Base-by-base conservation (phyloP, 1,140 invertebrate species). In the Bilobella aurantiaca region DNA sequence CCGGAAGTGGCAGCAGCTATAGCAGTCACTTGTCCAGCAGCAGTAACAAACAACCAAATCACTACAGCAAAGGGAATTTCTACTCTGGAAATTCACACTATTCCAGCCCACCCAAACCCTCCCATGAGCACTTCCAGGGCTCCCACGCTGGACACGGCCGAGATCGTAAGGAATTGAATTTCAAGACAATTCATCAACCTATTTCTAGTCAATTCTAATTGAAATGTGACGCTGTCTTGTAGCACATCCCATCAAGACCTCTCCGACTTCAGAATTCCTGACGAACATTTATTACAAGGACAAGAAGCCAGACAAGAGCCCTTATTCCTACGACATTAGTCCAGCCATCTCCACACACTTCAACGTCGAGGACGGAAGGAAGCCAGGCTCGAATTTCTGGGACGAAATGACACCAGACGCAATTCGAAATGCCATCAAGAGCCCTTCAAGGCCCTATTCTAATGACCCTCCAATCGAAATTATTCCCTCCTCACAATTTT, bases 381-480 rank as follows among this genome's bases (percentile, higher is more conserved):
- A 42, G 34, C 8, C 34, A 42, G 8, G 34, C 8, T 18, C 8
- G 18, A 8, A 8, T 42, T 42, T 12, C 34, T 42, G 8, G 8
- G 34, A 42, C 34, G n/a, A n/a, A n/a, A 42, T 42, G 34, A 25
- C 8, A 8, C 49, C 49, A 56, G 25, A 56, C 23, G 14, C 49
- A 5, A 56, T 58, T 25, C 21, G 29, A 29, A 58, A 31, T 58
- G 5, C 57, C 12, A 58, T 29, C 12, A 58, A 58, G 16, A 58
- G 28, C 25, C 12, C 25, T 14, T 14, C 58, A 3, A 65, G 27
- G 3, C 18, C 42, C 1, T 65, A 65, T 27, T 58, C 42, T n/a
- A 58, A 63, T 58, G 66, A 67, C 42, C 32, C 65, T 1, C 49
- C 56, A 12, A 34, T 60, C 59, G 65, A 67, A 67, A 32, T 70